Evolutionary conservation across 1,140 invertebrate genomes (phyloP), one percentile per base, ranked within the genome.

Genomic region (Sarcophaga peregrina): DNA sequence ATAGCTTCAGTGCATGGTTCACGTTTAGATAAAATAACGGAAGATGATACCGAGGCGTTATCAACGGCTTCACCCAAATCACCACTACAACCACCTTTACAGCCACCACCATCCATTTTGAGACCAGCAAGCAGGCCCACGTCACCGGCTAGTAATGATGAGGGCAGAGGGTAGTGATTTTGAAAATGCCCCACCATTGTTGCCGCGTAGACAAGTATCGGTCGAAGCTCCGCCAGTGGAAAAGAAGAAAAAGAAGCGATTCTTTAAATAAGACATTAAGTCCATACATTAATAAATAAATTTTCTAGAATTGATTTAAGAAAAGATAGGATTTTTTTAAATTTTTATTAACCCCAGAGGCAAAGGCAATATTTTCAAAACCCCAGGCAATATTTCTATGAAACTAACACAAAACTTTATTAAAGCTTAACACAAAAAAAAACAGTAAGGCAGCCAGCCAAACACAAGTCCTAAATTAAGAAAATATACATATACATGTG

Each of bases 1-100:
- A 17, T 90, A 47, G 86, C 88, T 8, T 89, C 88, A 8, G 85
- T 89, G 17, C 88, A 89, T 46, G 86, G 87, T 0, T 88, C 88
- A 5, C 85, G 87, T 48, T 81, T 89, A 76, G 88, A 83, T 52
- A 86, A 85, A 75, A 89, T 89, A 52, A 86, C 87, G 10, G 88
- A 89, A 82, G 88, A 88, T 73, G 75, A 83, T 0, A 84, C 84
- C 3, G 86, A 87, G 80, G 45, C 47, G 3, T 25, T 25, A 8
- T 17, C 25, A 0, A 25, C 58, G 20, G 68, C 74, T 1, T n/a
- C 46, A 52, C 82, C 47, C 10, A 45, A 76, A 13, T 11, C 0
- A 2, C 84, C 81, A 1, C n/a, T n/a, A n/a, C n/a, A n/a, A n/a
- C 72, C 20, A 1, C 84, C 87, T 0, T 76, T 82, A 0, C 68